Conservation (phyloP, 2,113 vertebrate genomes). For the Synodontis membranacea region DNA sequence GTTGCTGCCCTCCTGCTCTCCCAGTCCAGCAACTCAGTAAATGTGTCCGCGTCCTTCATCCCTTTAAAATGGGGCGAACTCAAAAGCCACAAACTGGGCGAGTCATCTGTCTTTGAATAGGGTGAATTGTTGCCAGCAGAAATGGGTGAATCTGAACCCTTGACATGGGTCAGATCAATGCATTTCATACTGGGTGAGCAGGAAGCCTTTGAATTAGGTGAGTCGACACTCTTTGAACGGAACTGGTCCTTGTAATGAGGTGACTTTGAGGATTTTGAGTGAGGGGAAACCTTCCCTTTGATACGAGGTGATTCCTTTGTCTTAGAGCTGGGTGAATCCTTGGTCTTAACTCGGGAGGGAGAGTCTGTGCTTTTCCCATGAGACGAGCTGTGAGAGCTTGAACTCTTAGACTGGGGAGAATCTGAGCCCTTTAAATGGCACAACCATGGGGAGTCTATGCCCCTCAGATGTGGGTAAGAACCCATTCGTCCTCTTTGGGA, state of each 20-base stretch:
- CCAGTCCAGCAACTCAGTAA: slow-evolving; percentile 65
- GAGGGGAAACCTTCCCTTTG: slow-evolving; percentile 51
- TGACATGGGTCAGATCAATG: slow-evolving; percentile 49
- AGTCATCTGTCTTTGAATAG: slow-evolving; percentile 40
- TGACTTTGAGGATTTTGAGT: slow-evolving; percentile 47
- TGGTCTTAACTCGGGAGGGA: slow-evolving; percentile 53
- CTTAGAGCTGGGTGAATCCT: slow-evolving; percentile 69
- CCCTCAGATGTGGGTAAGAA: slow-evolving; percentile 38
- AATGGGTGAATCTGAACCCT: slow-evolving; percentile 44
- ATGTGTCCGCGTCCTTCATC: slow-evolving; percentile 69
- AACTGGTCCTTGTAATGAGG: slow-evolving; percentile 31
- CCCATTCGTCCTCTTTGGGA: slow-evolving; percentile 28
- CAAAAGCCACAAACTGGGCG: slow-evolving; percentile 36
- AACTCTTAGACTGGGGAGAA: slow-evolving; percentile 62
- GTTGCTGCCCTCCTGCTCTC: slow-evolving; percentile 81
- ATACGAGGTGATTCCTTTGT: slow-evolving; percentile 62
- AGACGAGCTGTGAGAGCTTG: slow-evolving; percentile 62
- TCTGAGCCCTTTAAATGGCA: slow-evolving; percentile 44
- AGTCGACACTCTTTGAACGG: slow-evolving; percentile 47
- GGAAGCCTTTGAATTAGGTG: slow-evolving; percentile 42
- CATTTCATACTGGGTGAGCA: slow-evolving; percentile 43
- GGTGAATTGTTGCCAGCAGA: slow-evolving; percentile 47
- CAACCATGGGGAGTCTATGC: slow-evolving; percentile 39
- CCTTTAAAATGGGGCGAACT: slow-evolving; percentile 41
- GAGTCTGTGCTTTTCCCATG: slow-evolving; percentile 55